phyloP scores from a whole-genome alignment of 2,888 invertebrate genomes.

The Dioctria linearis region DNA sequence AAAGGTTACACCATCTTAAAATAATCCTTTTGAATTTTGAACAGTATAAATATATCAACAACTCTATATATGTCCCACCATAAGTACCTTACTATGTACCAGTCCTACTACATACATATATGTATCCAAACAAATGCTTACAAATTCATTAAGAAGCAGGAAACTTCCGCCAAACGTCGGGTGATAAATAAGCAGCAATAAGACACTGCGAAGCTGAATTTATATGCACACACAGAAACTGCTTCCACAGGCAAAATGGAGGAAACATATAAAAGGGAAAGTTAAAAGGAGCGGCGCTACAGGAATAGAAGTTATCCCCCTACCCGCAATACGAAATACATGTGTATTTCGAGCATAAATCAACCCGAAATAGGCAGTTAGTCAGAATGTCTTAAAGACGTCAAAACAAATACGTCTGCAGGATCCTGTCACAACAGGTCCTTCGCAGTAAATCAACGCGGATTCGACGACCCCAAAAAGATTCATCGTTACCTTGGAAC shows the following conservation, averaged over 20 bases:
- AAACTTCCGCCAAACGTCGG: neutral
- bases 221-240: neutral
- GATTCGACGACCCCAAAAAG: conserved; percentile 39
- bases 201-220: conserved; percentile 27
- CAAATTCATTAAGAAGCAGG: conserved; percentile 45
- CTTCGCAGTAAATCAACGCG: conserved; percentile 42
- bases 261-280: conserved; percentile 18
- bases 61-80: too few species aligned
- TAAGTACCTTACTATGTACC: too few species aligned
- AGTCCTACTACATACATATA: too few species aligned
- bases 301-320: neutral
- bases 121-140: neutral
- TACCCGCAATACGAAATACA: neutral
- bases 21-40: too few species aligned
- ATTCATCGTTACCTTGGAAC: conserved; percentile 33
- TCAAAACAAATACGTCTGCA: conserved; percentile 47
- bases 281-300: conserved; percentile 5
- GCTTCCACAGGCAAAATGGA: neutral
- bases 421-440: conserved; percentile 42
- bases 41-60: too few species aligned
- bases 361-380: conserved; percentile 38
- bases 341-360: conserved; percentile 26
- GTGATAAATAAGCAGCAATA: conserved; percentile 31
- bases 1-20: too few species aligned
- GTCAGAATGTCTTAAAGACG: conserved; percentile 30